These are phyloP conservation scores for Rhagium mordax DNA, from an alignment of 2,888 invertebrate genomes.

Conservation along the genomic window DNA sequence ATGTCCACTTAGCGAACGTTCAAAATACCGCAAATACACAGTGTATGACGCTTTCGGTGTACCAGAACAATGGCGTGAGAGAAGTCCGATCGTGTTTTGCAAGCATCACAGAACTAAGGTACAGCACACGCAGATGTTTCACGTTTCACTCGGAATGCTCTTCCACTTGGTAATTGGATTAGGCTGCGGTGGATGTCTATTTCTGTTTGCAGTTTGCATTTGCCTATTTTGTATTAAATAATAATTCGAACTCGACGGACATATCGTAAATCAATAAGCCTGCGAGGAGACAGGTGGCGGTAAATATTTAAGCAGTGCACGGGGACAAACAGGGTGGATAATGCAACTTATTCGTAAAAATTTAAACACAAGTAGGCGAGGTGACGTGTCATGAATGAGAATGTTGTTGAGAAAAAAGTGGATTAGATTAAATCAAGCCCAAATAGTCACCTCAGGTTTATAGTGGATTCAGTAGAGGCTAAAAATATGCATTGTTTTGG, in stretches of 20 bases:
- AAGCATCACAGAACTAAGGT: neutral
- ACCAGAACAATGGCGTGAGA: slow-evolving; percentile 14
- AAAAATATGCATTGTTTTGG: too few species aligned
- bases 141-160: slow-evolving; percentile 19
- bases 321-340: neutral
- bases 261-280: slow-evolving; percentile 14
- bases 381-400: neutral
- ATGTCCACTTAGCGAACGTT: slow-evolving; percentile 4
- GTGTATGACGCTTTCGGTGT: slow-evolving; percentile 16
- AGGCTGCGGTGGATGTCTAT: slow-evolving; percentile 36
- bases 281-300: slow-evolving; percentile 10
- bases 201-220: slow-evolving; percentile 35
- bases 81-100: slow-evolving; percentile 2
- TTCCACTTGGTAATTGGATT: slow-evolving; percentile 23
- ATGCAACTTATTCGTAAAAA: neutral
- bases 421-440: too few species aligned
- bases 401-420: neutral
- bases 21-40: neutral
- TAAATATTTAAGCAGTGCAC: slow-evolving; percentile 3
- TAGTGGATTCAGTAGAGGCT: too few species aligned
- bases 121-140: slow-evolving; percentile 29
- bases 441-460: too few species aligned
- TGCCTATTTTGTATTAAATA: slow-evolving; percentile 22
- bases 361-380: neutral
- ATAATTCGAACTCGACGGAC: slow-evolving; percentile 8